Evolutionary conservation across 2,797 vertebrate species (phyloP), one percentile per base, ranked within the genome.

Genomic region (Betta splendens): DNA sequence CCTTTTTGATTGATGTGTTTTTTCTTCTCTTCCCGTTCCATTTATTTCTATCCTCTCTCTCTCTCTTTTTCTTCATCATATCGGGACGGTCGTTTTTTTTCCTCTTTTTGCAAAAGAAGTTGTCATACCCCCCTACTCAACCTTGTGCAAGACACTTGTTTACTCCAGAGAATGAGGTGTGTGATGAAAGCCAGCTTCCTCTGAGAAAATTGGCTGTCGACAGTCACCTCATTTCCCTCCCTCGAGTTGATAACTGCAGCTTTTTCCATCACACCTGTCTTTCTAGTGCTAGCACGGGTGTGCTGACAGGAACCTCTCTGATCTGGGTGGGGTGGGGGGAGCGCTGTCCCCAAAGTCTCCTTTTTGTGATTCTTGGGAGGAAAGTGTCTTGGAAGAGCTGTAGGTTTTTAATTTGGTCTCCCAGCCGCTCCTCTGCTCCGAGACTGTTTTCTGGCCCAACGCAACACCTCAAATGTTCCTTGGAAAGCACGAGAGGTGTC

Each of bases 161-260:
- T 91, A 91, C 89, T 89, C 80, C 83, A 15, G 84, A 84, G 83
- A 82, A 89, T 89, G 85, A 90, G 87, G 80, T 84, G 69, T 75
- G 77, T 83, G 88, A 92, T 91, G 89, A 92, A 93, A 91, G 89
- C 64, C 40, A 65, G 82, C 77, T 81, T 92, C 85, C 82, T 89
- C 75, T 49, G 80, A 83, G 83, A 89, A 92, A 93, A 92, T 90
- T 91, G 89, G 78, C 89, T 91, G 90, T 90, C 77, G 72, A 88
- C 85, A 88, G 89, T 81, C 80, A 68, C 80, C 87, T 78, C 85
- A 68, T 87, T 88, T 87, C 81, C 75, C 75, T 81, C 62, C 69
- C 79, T 67, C 35, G 53, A 71, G 84, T 85, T 84, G 89, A 88
- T 87, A 87, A 89, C 78, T 76, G 77, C 36, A 69, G 69, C 60